Base-by-base conservation (phyloP, 2,888 invertebrate genomes). In the Rhynchonema sp. region DNA sequence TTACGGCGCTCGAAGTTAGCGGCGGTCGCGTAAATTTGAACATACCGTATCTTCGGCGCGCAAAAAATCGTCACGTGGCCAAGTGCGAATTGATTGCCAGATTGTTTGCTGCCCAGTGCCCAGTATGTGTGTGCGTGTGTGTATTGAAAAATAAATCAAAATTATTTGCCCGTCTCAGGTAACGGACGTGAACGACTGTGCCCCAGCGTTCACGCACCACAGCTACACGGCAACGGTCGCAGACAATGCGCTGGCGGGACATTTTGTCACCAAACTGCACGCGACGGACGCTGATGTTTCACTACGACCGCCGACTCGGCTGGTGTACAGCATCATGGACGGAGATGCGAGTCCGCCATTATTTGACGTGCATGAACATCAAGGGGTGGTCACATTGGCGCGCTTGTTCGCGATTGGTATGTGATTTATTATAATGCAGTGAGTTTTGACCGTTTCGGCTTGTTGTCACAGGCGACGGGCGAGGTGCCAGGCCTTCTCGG, bases 241-340 rank as follows among this genome's bases (percentile, higher is more conserved):
- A 17, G 91, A 94, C 75, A 86, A 88, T 75, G 82, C 85, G 0
- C 76, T 80, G 65, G 75, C 81, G 30, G 85, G 85, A 30, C 29
- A 30, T 13, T 59, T 59, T 38, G 53, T 59, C 30, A 29, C 59
- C 26, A 1, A 2, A 2, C 20, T 59, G n/a, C 2, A 25, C 1
- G 59, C 59, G 23, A 23, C 2, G n/a, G 57, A 54, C 55, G 46
- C 61, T 61, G 67, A 69, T 57, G 62, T 66, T 3, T 63, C 65
- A 9, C 60, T 65, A 22, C 63, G 63, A 22, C 56, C 67, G 23
- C 62, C 65, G 28, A 61, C 63, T 1, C 62, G 65, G 28, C 60
- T 69, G 29, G 58, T 64, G 22, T 70, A 63, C 59, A 63, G 64
- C 26, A 63, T 70, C 26, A 62, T 67, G 20, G 66, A 67, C 55